These are phyloP conservation scores for Felis catus DNA, from an alignment of 2,113 vertebrate genomes.

Conservation along the genomic window F.catus_Fca126_mat1.0 CM031423.1:83049001-83049500, in stretches of 20 bases:
- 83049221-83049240: neutral
- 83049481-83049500: neutral
- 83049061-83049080: neutral
- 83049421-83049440: neutral
- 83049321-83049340: neutral
- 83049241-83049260: neutral
- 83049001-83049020: neutral
- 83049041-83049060: neutral
- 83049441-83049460: neutral
- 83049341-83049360: neutral
- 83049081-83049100: neutral
- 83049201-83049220: neutral
- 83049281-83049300: neutral
- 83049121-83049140: neutral
- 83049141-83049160: neutral
- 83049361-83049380: neutral
- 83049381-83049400: neutral
- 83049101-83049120: neutral
- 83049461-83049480: neutral
- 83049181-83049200: neutral
- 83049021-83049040: neutral
- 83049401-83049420: conserved; percentile 25
- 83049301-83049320: neutral
- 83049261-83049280: neutral
- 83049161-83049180: neutral